These are phyloP conservation scores for Anoplolepis gracilipes DNA, from an alignment of 1,140 invertebrate species.

Conservation along the genomic window DNA sequence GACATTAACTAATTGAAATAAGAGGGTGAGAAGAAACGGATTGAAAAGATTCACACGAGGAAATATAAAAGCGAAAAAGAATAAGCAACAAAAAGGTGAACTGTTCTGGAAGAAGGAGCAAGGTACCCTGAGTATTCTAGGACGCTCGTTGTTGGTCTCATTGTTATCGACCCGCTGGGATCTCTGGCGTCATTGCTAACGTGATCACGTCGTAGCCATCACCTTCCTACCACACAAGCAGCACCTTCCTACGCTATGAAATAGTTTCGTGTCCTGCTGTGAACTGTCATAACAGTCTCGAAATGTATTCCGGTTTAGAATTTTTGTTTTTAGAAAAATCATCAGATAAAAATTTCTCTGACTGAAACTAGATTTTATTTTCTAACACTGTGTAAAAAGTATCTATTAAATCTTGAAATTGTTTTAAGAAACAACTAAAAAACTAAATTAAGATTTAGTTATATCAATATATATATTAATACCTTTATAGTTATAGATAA, in stretches of 20 bases:
- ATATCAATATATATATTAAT: background rate
- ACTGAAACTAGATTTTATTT: background rate
- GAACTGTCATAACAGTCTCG: constrained; percentile 64
- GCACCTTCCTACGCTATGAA: constrained; percentile 64
- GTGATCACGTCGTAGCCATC: constrained; percentile 73
- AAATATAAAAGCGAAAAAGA: background rate
- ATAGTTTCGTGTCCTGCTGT: constrained; percentile 59
- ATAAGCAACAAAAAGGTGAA: background rate
- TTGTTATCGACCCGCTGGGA: constrained; percentile 74
- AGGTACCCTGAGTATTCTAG: constrained; percentile 63
- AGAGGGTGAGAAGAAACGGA: background rate
- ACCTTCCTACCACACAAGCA: constrained; percentile 61
- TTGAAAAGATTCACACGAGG: background rate
- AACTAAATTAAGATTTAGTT: constrained; percentile 5
- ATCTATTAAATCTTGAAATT: background rate
- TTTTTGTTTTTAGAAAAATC: constrained; percentile 18
- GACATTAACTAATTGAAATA: constrained; percentile 52
- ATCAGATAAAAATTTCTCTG: background rate
- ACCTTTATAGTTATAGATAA: background rate
- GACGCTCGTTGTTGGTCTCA: constrained; percentile 65
- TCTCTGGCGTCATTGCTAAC: constrained; percentile 70
- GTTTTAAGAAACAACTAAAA: no score
- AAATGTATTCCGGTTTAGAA: constrained; percentile 31
- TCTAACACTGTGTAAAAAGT: background rate
- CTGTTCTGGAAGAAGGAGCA: background rate